Evolutionary conservation across 2,888 invertebrate genomes (phyloP), one percentile per base, ranked within the genome.

Genomic region (Omphaloscelis lunosa): DNA sequence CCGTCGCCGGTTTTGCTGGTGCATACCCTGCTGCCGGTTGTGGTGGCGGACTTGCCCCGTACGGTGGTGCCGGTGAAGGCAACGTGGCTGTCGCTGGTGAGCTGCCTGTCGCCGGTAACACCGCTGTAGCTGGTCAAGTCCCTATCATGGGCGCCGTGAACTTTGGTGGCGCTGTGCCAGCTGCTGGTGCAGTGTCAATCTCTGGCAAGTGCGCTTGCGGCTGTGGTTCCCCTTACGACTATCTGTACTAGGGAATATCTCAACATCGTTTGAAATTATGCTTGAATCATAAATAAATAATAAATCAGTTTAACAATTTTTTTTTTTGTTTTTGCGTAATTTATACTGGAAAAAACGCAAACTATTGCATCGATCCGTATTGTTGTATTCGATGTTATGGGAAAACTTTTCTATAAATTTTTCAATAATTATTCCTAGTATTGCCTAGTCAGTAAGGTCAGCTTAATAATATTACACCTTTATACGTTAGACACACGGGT

Each of bases 21-120:
- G 70, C 62, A 17, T 73, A 63, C 59, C 59, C 62, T 23, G 29
- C 34, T 34, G 45, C 34, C 4, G 53, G 56, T 23, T 65, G 0
- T 27, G 65, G 59, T 53, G n/a, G n/a, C n/a, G n/a, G n/a, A n/a
- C n/a, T n/a, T n/a, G 29, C 74, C 11, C 8, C 63, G 0, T 91
- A 91, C 83, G 65, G 65, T 1, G 65, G 65, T 8, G 84, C 87
- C 8, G 93, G 93, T 17, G 90, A 91, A 77, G 89, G 88, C 61
- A 89, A 87, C 72, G 86, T 89, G 58, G 87, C 76, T 15, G 85
- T 88, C 12, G 72, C 74, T 61, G 89, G 88, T 41, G 89, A 79
- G 67, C 83, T 88, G 56, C 85, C 88, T 67, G 82, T 86, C 17
- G 75, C 78, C 56, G 87, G 89, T 68, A 76, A 51, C 17, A 85